Evolutionary conservation across 2,888 invertebrate genomes (phyloP).

Genomic region (Caenorhabditis virilis): DNA sequence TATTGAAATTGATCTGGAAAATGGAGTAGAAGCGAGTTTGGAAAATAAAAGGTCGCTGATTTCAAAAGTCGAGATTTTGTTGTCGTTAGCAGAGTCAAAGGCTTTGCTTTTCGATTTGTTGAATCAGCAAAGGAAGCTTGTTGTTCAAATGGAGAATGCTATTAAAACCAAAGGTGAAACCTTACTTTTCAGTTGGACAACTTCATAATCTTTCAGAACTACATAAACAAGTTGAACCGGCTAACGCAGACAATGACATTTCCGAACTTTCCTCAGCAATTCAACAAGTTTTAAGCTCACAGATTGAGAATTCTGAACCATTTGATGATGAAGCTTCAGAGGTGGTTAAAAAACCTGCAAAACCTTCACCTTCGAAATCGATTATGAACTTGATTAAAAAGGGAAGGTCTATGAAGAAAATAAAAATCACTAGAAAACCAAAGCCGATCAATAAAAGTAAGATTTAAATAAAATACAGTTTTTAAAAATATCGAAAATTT

Average conservation of each 20-base stretch:
- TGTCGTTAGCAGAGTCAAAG: slow-evolving; percentile 24
- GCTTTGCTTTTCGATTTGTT: slow-evolving; percentile 18
- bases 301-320: background rate
- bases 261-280: slow-evolving; percentile 21
- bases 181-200: too few relatives aligned
- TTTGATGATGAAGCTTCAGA: too few relatives aligned
- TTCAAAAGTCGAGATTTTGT: slow-evolving; percentile 23
- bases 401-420: slow-evolving; percentile 22
- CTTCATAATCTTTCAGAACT: too few relatives aligned
- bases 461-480: too few relatives aligned
- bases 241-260: slow-evolving; percentile 15
- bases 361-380: background rate
- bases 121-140: slow-evolving; percentile 24
- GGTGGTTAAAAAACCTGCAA: slow-evolving; percentile 1
- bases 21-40: too few relatives aligned
- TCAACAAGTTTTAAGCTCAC: slow-evolving; percentile 4
- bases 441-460: too few relatives aligned
- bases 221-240: too few relatives aligned
- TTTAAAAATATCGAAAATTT: too few relatives aligned
- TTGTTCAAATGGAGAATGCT: slow-evolving; percentile 5
- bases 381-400: too few relatives aligned
- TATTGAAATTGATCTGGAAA: slow-evolving; percentile 4
- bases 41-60: slow-evolving; percentile 27
- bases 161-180: slow-evolving; percentile 2
- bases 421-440: background rate